Evolutionary conservation across 2,888 invertebrate genomes (phyloP).

Genomic region (Silvanus unidentatus): DNA sequence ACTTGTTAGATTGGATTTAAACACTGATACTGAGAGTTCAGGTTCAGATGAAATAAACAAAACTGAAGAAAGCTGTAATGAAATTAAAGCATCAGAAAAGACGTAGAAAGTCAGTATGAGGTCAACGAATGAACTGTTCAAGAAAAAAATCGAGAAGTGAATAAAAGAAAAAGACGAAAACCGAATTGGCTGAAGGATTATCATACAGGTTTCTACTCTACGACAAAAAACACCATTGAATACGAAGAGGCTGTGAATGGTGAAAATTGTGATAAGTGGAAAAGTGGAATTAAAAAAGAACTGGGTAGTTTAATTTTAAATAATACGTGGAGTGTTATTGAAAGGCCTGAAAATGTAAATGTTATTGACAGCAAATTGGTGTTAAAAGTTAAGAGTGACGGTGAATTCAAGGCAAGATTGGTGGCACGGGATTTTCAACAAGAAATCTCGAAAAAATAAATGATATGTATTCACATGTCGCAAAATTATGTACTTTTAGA

Average conservation of each 20-base stretch:
- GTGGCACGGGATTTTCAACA: conserved; percentile 23
- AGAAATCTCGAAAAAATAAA: not conserved
- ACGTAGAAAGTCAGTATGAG: not conserved
- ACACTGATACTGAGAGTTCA: not conserved
- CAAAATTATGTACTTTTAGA: conserved; percentile 23
- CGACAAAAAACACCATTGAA: conserved; percentile 9
- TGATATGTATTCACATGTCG: conserved; percentile 24
- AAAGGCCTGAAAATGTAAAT: conserved; percentile 12
- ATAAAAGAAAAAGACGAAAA: not conserved
- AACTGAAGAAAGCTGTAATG: not conserved
- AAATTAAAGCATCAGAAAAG: not conserved
- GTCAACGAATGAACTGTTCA: not conserved
- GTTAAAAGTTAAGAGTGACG: conserved; percentile 14
- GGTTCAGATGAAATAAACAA: not conserved
- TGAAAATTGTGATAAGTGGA: not conserved
- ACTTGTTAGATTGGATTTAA: conserved; percentile 1
- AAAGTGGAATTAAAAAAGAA: conserved; percentile 1
- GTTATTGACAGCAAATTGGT: conserved; percentile 17
- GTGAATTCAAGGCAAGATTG: conserved; percentile 11
- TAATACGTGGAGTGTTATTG: conserved; percentile 14
- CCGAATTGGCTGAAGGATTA: conserved; percentile 8
- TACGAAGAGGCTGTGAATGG: conserved; percentile 10
- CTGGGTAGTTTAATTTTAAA: conserved; percentile 4
- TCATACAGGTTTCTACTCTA: not conserved
- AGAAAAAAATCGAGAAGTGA: not conserved